Evolutionary conservation across 2,113 vertebrate genomes (phyloP).

Genomic region (Collichthys lucidus): DNA sequence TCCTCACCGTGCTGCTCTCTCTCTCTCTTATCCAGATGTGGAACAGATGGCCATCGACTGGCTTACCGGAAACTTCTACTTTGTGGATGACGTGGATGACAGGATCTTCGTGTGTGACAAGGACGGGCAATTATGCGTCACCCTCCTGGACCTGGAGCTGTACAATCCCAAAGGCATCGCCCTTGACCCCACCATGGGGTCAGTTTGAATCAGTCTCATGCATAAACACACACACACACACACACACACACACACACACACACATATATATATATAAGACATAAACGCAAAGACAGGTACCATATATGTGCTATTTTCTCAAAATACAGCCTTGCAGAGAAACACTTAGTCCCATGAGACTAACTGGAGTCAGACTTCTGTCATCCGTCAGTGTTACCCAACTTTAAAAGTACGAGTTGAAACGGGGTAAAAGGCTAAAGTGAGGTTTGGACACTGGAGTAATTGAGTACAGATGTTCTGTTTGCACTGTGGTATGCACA

Average conservation of each 20-base stretch:
- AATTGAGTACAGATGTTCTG: slow-evolving; percentile 65
- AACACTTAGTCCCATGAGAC: neutral
- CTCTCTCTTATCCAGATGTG: slow-evolving; percentile 90
- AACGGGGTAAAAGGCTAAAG: slow-evolving; percentile 4
- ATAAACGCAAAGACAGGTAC: neutral
- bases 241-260: neutral
- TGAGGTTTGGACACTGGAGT: slow-evolving; percentile 42
- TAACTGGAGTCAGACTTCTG: neutral
- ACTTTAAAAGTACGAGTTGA: slow-evolving; percentile 26
- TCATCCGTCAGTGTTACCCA: slow-evolving; percentile 37
- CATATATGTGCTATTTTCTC: neutral
- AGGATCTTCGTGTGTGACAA: slow-evolving; percentile 97
- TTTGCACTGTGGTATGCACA: slow-evolving; percentile 21
- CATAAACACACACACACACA: slow-evolving; percentile 6
- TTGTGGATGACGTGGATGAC: slow-evolving; percentile 98
- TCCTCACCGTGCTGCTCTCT: neutral
- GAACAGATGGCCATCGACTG: slow-evolving; percentile 99
- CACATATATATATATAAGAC: neutral
- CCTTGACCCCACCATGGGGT: slow-evolving; percentile 97
- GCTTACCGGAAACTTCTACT: slow-evolving; percentile 99
- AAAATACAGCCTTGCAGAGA: neutral
- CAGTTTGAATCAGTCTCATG: slow-evolving; percentile 55
- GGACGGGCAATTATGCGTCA: slow-evolving; percentile 94
- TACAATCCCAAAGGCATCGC: slow-evolving; percentile 99
- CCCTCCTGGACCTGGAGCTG: slow-evolving; percentile 94